Evolutionary conservation across 2,113 vertebrate genomes (phyloP), one percentile per base, ranked within the genome.

Genomic region (Poeciliopsis prolifica): DNA sequence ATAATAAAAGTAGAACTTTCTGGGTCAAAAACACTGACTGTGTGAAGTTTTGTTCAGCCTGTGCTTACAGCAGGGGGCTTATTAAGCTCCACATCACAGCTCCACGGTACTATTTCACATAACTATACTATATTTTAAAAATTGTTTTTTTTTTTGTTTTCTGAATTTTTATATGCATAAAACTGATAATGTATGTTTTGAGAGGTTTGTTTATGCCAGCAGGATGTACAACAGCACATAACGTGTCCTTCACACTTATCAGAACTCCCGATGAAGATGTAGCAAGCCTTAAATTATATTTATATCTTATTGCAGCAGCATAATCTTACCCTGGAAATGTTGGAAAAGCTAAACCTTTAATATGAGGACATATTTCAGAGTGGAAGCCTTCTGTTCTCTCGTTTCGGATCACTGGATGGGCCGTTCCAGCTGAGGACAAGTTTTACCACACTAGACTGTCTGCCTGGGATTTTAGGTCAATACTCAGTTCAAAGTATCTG

Each of bases 391-490:
- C 3, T 42, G 40, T 4, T 13, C 40, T 42, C 14, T 42, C 14
- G 40, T 42, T 42, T 15, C 1, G 4, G 14, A 15, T 42, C 40
- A 42, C 3, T 54, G 67, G n/a, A 48, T 22, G 40, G n/a, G 13
- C 5, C 13, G 5, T 29, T 42, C 54, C 12, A 67, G 28, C 40
- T 44, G 14, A 11, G 40, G 68, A 19, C n/a, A 68, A 48, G 19
- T 31, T 33, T 31, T 72, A 24, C n/a, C 2, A 58, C 48, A 71
- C 28, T 64, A 28, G 70, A 48, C 68, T 37, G 70, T 14, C 61
- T 63, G 28, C n/a, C 42, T 51, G 28, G 24, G 44, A 63, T 75
- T 42, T 70, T 64, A 68, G 68, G 37, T 64, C 26, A 70, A 74
- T 22, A n/a, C 13, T 70, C 13, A 42, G 24, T 35, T 77, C 72